These are phyloP conservation scores for Cheilosia pagana DNA, from an alignment of 2,888 invertebrate genomes.

Conservation along the genomic window DNA sequence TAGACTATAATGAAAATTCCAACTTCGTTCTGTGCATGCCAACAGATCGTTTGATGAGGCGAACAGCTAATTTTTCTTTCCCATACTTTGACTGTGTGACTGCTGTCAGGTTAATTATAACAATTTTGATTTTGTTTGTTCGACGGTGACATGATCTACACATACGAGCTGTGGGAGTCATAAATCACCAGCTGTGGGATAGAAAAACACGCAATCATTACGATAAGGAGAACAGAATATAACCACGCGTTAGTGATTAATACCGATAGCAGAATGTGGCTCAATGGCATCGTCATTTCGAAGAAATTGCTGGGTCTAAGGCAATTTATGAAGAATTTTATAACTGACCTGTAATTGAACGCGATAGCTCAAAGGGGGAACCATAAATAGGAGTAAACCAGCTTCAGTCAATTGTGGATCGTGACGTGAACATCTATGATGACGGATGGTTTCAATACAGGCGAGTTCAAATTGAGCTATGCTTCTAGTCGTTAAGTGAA, in stretches of 20 bases:
- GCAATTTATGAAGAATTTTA: too few species aligned
- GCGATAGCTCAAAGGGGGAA: too few species aligned
- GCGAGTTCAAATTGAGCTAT: too few species aligned
- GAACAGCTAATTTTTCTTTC: background rate
- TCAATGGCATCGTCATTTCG: background rate
- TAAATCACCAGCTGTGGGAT: background rate
- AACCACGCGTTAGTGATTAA: constrained; percentile 1
- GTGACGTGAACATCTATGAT: too few species aligned
- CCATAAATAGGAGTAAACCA: too few species aligned
- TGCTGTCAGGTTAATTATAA: constrained; percentile 35
- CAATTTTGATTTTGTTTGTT: background rate
- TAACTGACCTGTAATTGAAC: too few species aligned
- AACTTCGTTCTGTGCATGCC: constrained; percentile 1
- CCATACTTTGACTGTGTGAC: background rate
- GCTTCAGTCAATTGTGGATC: too few species aligned
- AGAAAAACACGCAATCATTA: constrained; percentile 11
- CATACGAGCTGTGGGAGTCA: constrained; percentile 9
- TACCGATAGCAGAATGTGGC: background rate
- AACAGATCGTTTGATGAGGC: constrained; percentile 29
- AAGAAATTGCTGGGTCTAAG: too few species aligned
- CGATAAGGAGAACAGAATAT: constrained; percentile 17
- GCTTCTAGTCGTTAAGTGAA: too few species aligned
- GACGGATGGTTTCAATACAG: too few species aligned
- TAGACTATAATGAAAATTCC: background rate
- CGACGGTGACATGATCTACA: constrained; percentile 15